These are phyloP conservation scores for Apostichopus leukothele DNA, from an alignment of 53 echinoderm and acorn worm species.

Conservation along the genomic window DNA sequence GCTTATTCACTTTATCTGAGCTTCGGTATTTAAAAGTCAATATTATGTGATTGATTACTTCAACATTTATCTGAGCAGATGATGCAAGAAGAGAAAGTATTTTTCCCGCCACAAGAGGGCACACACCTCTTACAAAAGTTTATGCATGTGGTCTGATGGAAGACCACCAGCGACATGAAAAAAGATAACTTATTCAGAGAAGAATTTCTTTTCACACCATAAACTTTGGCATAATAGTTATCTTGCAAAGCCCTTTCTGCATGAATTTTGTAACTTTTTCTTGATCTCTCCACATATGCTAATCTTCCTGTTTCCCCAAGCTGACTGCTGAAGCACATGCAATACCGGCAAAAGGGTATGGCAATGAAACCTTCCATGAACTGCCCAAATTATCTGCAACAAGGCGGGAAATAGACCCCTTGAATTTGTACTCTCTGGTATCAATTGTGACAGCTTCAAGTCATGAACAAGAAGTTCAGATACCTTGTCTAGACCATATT, in stretches of 20 bases:
- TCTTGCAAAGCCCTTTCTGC: constrained; percentile 2
- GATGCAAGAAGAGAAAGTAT: not conserved
- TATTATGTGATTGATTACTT: not conserved
- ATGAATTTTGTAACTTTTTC: not conserved
- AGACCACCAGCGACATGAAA: too few relatives aligned
- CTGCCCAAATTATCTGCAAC: too few relatives aligned
- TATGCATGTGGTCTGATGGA: too few relatives aligned
- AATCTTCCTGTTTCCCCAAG: not conserved
- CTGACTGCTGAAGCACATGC: not conserved
- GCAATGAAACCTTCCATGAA: too few relatives aligned
- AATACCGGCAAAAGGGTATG: too few relatives aligned
- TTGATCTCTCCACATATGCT: not conserved
- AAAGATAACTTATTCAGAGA: too few relatives aligned
- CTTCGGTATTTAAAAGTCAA: too few relatives aligned
- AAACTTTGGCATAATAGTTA: not conserved
- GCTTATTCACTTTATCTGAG: too few relatives aligned
- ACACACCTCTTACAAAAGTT: too few relatives aligned
- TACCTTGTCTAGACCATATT: not conserved
- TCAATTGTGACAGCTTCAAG: not conserved
- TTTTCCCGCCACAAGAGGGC: too few relatives aligned
- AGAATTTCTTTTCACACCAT: too few relatives aligned
- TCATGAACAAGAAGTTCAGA: constrained; percentile 4
- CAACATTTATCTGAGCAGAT: not conserved
- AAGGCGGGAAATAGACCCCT: too few relatives aligned
- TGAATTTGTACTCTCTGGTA: not conserved